A percentile compares a stretch with the other conserved stretches of the same genome.
phyloP scores from a whole-genome alignment of 2,888 invertebrate genomes.

The Phengaris alcon region DNA sequence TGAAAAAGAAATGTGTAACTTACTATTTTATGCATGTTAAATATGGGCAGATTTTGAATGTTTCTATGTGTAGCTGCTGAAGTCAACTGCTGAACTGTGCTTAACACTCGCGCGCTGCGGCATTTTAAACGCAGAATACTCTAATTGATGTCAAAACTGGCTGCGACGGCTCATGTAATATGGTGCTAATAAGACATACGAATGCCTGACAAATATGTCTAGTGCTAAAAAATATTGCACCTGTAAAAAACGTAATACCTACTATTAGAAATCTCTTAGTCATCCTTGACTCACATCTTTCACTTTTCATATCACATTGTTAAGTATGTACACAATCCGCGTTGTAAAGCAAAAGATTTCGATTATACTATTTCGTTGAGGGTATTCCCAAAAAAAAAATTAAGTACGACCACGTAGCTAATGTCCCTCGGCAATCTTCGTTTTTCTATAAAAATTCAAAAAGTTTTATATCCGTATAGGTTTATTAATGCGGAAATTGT shows the following conservation, averaged over 20 bases:
- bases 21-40: conserved; percentile 64
- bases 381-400: neutral
- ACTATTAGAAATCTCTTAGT: conserved; percentile 36
- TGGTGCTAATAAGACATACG: conserved; percentile 65
- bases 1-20: conserved; percentile 42
- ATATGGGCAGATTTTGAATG: conserved; percentile 36
- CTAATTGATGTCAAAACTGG: conserved; percentile 62
- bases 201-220: conserved; percentile 50
- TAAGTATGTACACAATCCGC: neutral
- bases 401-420: too few relatives aligned
- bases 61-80: conserved; percentile 43
- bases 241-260: conserved; percentile 26
- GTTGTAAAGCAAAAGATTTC: neutral
- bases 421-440: too few relatives aligned
- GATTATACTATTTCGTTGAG: neutral
- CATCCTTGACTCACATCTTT: conserved; percentile 41
- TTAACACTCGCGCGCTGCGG: conserved; percentile 35
- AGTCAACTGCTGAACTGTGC: conserved; percentile 53
- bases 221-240: conserved; percentile 44
- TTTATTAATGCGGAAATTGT: too few relatives aligned
- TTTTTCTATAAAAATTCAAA: too few relatives aligned
- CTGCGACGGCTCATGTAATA: conserved; percentile 49
- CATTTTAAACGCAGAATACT: conserved; percentile 54
- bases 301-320: conserved; percentile 44
- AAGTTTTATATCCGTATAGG: too few relatives aligned